Base-by-base conservation (phyloP, 2,888 invertebrate genomes). In the Eristalis tenax region DNA sequence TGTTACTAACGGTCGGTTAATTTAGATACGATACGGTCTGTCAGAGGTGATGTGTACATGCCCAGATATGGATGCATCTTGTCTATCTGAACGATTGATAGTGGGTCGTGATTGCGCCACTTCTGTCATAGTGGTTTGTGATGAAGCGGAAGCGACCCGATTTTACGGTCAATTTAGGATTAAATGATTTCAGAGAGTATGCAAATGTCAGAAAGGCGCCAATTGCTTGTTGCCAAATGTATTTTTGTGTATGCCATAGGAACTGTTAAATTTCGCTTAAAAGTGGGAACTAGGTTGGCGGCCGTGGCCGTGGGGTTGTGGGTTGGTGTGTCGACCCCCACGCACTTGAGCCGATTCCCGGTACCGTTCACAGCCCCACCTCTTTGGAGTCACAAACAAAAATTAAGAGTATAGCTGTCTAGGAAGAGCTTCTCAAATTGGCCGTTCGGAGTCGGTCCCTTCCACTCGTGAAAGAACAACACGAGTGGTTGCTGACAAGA, bases 1-100 rank as follows among this genome's bases (percentile, higher is more conserved):
- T 28, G 63, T 77, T 77, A 68, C 65, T 75, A 57, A 76, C 66
- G 81, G 80, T 76, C 18, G 22, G 63, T 56, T 76, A 65, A 50
- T 64, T 64, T 73, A 75, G 59, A 59, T 59, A 4, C 23, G 59
- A 50, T 50, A 18, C 18, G 50, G 18, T 50, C 50, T 50, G 50
- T 50, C 50, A 50, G 50, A 8, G 18, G n/a, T 18, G 50, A 50
- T 50, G 50, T 50, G 50, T 50, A 5, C 50, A 8, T 18, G 43
- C 4, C n/a, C 4, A 15, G 43, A 13, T 43, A 15, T 4, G n/a
- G 43, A 43, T 50, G 5, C 66, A 13, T 38, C 38, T 38, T 38
- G 38, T 13, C 38, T n/a, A n/a, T 13, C 38, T 38, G 38, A 38
- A 38, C 38, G 50, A 8, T 18, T 50, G 18, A 50, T 50, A 8